These are phyloP conservation scores for Pseudorhiza aurosa DNA, from an alignment of 30 jellyfish, hydroid and myxozoan species.

Conservation along the genomic window DNA sequence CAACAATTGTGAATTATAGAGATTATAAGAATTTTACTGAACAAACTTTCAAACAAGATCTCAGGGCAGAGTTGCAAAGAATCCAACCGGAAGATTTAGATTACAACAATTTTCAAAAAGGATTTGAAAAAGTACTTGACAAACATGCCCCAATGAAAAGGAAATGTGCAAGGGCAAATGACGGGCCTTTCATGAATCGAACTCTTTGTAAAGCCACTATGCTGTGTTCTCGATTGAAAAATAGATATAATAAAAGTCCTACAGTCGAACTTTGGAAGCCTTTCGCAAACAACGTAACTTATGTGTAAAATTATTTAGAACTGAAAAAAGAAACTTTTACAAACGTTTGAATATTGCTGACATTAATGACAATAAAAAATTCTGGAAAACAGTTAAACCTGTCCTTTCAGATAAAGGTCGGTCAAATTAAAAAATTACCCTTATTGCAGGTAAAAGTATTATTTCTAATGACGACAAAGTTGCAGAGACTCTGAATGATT, in stretches of 20 bases:
- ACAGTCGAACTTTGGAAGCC: neutral
- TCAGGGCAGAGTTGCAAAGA: neutral
- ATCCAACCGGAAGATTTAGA: neutral
- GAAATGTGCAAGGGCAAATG: conserved; percentile 9
- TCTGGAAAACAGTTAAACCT: conserved; percentile 7
- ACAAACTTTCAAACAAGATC: neutral
- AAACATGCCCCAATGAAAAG: conserved; percentile 8
- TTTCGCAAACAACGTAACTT: too few relatives aligned
- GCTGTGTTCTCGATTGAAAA: conserved; percentile 5
- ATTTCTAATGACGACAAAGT: neutral
- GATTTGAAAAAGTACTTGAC: neutral
- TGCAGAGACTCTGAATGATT: neutral
- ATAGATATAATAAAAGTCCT: neutral
- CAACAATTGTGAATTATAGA: neutral
- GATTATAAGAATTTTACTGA: neutral
- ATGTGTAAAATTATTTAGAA: conserved; percentile 3
- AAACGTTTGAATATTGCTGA: conserved; percentile 9
- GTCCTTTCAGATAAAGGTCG: conserved; percentile 20
- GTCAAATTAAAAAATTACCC: neutral
- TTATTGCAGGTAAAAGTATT: neutral
- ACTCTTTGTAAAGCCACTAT: neutral
- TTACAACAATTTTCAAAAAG: neutral
- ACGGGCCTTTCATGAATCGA: conserved; percentile 12
- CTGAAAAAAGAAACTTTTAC: conserved; percentile 11
- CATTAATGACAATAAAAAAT: conserved; percentile 6